Evolutionary conservation across 2,113 vertebrate species (phyloP).

Genomic region (Chamaea fasciata): DNA sequence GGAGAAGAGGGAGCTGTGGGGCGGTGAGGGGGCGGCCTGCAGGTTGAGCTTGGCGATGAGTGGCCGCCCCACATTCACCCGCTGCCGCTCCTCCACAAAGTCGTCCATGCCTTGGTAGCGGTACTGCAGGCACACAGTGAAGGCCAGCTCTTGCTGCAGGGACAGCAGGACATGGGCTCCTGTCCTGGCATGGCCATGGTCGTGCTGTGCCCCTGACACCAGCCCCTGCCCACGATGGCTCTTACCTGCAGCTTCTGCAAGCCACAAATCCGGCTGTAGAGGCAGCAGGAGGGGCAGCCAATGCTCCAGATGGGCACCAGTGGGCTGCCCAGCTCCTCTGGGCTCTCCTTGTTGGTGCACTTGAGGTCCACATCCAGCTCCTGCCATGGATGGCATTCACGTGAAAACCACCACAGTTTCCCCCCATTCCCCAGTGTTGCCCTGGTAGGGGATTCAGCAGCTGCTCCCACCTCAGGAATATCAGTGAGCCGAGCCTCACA

Average conservation of each 20-base stretch:
- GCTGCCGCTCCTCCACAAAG: conserved; percentile 72
- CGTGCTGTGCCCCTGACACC: fast-evolving
- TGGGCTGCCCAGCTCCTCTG: conserved; percentile 76
- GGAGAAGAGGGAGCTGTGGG: neutral
- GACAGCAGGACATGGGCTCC: neutral
- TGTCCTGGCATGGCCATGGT: fast-evolving
- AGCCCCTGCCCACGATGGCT: fast-evolving
- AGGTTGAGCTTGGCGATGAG: conserved; percentile 87
- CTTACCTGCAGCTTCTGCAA: conserved; percentile 83
- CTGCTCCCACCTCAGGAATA: conserved; percentile 72
- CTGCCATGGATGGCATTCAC: neutral
- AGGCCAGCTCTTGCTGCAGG: conserved; percentile 76
- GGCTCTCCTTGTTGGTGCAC: conserved; percentile 78
- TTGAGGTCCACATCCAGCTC: conserved; percentile 81
- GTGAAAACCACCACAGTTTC: neutral
- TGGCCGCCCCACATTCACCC: conserved; percentile 78
- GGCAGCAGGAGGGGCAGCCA: conserved; percentile 61
- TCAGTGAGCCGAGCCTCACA: conserved; percentile 79
- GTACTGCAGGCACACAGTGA: conserved; percentile 81
- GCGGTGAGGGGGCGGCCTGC: neutral
- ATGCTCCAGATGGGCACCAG: conserved; percentile 56
- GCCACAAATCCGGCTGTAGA: conserved; percentile 78
- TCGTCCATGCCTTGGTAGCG: conserved; percentile 77
- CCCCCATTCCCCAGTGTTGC: fast-evolving
- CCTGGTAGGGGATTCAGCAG: fast-evolving